Evolutionary conservation across 2,888 invertebrate genomes (phyloP).

Genomic region (Archips xylosteana): DNA sequence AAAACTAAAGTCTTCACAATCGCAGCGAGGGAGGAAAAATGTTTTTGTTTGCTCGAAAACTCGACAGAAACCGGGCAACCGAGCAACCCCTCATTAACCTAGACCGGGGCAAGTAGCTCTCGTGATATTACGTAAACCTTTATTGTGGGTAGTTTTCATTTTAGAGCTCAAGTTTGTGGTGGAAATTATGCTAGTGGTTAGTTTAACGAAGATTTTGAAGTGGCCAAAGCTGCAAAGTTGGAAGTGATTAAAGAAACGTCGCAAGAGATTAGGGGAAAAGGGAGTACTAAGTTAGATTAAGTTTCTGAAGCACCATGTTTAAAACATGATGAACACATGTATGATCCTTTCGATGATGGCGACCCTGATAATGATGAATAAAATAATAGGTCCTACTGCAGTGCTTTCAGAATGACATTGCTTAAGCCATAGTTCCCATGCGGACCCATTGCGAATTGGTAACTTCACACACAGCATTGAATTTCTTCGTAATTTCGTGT

Average conservation of each 20-base stretch:
- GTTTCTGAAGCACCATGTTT: neutral
- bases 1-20: conserved; percentile 17
- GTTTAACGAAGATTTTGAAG: conserved; percentile 5
- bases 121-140: conserved; percentile 33
- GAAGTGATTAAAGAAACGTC: neutral
- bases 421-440: no score
- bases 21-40: conserved; percentile 42
- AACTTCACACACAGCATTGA: no score
- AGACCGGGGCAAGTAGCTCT: conserved; percentile 39
- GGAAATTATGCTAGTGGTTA: conserved; percentile 25
- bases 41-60: conserved; percentile 52
- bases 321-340: neutral
- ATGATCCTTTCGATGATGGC: no score
- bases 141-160: conserved; percentile 40
- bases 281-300: neutral
- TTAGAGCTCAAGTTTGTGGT: conserved; percentile 19
- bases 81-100: conserved; percentile 65
- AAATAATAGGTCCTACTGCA: no score
- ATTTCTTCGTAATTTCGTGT: no score
- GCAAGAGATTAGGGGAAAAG: neutral
- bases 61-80: conserved; percentile 53
- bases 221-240: neutral
- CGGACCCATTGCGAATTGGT: no score
- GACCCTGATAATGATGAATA: no score
- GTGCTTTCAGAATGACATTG: no score